Conservation (phyloP, 2,113 vertebrate species). For the Neomonachus schauinslandi region DNA sequence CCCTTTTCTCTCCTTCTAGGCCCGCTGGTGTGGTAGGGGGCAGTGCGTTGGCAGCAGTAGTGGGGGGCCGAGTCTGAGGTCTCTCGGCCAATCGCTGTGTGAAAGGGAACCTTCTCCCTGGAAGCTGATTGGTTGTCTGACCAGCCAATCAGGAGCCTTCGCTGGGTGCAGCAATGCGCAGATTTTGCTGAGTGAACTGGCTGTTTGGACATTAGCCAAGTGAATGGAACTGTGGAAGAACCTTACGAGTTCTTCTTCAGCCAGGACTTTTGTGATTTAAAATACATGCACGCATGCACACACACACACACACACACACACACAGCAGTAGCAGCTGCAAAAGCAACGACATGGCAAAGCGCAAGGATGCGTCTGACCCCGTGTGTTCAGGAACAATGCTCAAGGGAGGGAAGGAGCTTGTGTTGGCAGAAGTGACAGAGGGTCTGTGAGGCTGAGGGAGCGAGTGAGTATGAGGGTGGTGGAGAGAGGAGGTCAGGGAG, state of each 20-base stretch:
- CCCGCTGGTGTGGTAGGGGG: not conserved
- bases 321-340: not conserved
- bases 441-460: not conserved
- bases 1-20: not conserved
- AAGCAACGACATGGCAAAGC: not conserved
- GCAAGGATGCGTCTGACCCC: too few relatives aligned
- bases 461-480: not conserved
- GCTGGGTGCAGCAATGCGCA: not conserved
- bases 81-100: not conserved
- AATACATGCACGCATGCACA: not conserved
- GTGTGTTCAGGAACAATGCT: not conserved
- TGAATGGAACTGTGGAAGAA: conserved; percentile 5
- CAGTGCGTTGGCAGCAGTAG: too few relatives aligned
- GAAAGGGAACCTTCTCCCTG: not conserved
- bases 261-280: conserved; percentile 29
- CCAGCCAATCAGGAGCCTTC: not conserved
- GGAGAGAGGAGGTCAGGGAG: not conserved
- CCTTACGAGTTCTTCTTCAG: not conserved
- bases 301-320: too few relatives aligned
- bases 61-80: not conserved
- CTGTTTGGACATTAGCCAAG: not conserved
- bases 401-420: not conserved
- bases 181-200: not conserved
- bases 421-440: not conserved
- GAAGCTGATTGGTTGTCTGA: not conserved